These are phyloP conservation scores for Alaudala cheleensis DNA, from an alignment of 2,113 vertebrate species.

Conservation along the genomic window DNA sequence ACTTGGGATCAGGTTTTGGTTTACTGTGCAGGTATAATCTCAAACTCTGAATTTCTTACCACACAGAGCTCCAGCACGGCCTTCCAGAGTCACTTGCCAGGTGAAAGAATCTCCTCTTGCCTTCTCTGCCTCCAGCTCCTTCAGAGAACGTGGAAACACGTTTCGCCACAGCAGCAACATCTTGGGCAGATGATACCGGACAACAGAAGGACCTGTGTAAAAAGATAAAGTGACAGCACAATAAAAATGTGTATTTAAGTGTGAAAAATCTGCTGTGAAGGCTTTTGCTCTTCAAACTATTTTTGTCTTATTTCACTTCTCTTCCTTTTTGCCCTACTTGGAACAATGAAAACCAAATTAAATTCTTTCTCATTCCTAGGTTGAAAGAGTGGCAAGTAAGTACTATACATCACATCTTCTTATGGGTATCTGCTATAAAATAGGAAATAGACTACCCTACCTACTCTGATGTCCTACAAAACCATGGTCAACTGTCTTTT, in stretches of 20 bases:
- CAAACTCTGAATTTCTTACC: constrained; percentile 77
- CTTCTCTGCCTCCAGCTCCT: constrained; percentile 97
- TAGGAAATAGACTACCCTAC: neutral
- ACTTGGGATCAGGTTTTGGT: neutral
- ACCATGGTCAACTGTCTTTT: neutral
- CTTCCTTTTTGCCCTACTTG: neutral
- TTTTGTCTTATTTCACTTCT: neutral
- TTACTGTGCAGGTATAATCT: neutral
- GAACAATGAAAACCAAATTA: neutral
- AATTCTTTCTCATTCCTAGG: neutral
- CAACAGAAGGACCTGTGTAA: constrained; percentile 87
- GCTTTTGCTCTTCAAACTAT: neutral
- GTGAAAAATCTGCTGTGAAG: neutral
- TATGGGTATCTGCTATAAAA: neutral
- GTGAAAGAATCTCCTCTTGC: constrained; percentile 95
- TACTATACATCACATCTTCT: neutral
- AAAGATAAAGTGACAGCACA: neutral
- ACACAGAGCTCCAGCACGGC: constrained; percentile 93
- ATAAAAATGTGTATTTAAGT: neutral
- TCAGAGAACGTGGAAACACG: constrained; percentile 96
- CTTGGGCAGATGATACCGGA: constrained; percentile 97
- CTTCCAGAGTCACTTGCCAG: constrained; percentile 98
- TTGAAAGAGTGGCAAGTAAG: neutral
- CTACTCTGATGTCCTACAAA: neutral
- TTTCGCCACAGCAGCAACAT: constrained; percentile 98